A percentile compares a stretch with the other conserved stretches of the same genome.
Evolutionary conservation across 2,888 invertebrate genomes (phyloP).

Genomic region (Clanis bilineata): DNA sequence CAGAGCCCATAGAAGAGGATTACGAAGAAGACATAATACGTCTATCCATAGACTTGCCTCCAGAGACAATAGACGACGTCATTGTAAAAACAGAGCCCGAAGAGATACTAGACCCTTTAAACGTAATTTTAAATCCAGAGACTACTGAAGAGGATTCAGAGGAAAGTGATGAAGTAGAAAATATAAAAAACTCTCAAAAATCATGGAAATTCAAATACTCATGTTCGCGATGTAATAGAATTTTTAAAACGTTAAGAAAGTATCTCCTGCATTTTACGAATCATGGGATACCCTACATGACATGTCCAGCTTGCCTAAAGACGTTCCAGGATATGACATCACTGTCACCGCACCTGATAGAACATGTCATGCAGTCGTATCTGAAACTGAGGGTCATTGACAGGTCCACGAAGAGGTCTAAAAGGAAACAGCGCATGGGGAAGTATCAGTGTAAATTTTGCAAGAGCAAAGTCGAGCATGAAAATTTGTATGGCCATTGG

Average conservation of each 20-base stretch:
- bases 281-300: slow-evolving; percentile 25
- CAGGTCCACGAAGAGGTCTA: fast-evolving
- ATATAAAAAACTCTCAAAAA: too few species aligned
- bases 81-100: slow-evolving; percentile 20
- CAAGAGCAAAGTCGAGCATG: not conserved
- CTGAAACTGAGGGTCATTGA: slow-evolving; percentile 22
- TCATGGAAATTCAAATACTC: fast-evolving
- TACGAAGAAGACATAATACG: slow-evolving; percentile 28
- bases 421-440: not conserved
- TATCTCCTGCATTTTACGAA: slow-evolving; percentile 39
- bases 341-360: slow-evolving; percentile 29
- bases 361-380: slow-evolving; percentile 36
- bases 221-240: slow-evolving; percentile 36
- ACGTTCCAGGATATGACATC: fast-evolving
- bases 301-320: slow-evolving; percentile 42
- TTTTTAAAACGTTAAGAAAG: slow-evolving; percentile 20
- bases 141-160: too few species aligned
- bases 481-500: slow-evolving; percentile 46
- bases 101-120: too few species aligned
- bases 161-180: too few species aligned
- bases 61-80: not conserved
- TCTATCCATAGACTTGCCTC: slow-evolving; percentile 11
- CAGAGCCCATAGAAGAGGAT: slow-evolving; percentile 22
- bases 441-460: slow-evolving; percentile 39
- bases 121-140: too few species aligned